These are phyloP conservation scores for Myiopsitta monachus DNA, from an alignment of 2,113 vertebrate species.

Conservation along the genomic window DNA sequence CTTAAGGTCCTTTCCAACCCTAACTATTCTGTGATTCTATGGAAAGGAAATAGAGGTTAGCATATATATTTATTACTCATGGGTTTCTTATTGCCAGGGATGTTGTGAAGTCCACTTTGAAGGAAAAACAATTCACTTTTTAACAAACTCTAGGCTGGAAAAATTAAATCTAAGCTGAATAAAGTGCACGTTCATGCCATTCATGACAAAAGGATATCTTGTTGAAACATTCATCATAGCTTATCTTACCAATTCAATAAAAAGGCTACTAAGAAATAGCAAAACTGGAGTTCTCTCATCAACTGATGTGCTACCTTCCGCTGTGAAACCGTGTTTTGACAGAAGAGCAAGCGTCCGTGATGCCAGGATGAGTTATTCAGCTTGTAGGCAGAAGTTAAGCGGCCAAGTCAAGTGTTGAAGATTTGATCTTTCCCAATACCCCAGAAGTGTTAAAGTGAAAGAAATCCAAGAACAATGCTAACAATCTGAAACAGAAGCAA, in stretches of 20 bases:
- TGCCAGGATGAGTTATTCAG: not conserved
- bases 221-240: not conserved
- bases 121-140: not conserved
- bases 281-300: not conserved
- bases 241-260: not conserved
- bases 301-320: not conserved
- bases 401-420: not conserved
- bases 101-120: not conserved
- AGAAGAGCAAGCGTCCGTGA: not conserved
- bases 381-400: not conserved
- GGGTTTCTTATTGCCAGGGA: not conserved
- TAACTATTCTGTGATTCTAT: no score
- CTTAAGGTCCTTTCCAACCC: no score
- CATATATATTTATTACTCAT: not conserved
- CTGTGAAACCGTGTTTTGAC: not conserved
- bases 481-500: not conserved
- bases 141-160: not conserved
- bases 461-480: not conserved
- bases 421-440: not conserved
- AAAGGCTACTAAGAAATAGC: not conserved
- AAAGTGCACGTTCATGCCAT: not conserved
- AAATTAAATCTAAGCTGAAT: not conserved
- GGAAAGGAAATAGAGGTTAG: not conserved
- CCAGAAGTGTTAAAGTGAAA: not conserved
- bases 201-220: not conserved